Conservation (phyloP, 2,113 vertebrate species). For the Scalopus aquaticus region DNA sequence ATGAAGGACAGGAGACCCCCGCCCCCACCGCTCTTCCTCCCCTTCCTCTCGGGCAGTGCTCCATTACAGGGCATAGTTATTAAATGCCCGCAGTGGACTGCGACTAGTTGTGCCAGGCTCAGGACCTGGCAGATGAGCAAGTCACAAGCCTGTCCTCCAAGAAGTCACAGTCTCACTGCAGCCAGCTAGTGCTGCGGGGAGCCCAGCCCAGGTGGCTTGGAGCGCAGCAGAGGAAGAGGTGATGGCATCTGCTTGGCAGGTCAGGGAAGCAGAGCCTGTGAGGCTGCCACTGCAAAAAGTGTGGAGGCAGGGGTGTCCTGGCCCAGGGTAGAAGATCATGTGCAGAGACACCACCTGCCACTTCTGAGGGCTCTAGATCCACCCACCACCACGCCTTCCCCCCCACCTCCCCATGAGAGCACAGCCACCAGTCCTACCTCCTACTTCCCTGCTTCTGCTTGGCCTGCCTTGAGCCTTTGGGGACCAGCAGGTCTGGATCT, state of each 20-base stretch:
- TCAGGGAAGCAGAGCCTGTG: not conserved
- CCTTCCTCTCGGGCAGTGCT: not conserved
- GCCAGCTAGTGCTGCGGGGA: no score
- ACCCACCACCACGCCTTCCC: no score
- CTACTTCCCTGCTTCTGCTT: not conserved
- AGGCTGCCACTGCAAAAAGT: not conserved
- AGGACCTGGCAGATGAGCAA: not conserved
- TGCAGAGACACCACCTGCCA: not conserved
- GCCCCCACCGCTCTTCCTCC: not conserved
- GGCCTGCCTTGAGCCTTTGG: not conserved
- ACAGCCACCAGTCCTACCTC: not conserved
- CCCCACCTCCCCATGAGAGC: not conserved
- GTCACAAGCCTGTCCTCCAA: not conserved
- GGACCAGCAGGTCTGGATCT: not conserved
- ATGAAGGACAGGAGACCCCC: not conserved
- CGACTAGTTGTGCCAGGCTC: not conserved
- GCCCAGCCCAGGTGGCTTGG: rapidly evolving
- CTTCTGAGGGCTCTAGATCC: not conserved
- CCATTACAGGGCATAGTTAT: not conserved
- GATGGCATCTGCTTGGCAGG: not conserved
- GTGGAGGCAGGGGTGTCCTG: not conserved
- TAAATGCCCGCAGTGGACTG: not conserved
- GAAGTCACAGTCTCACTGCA: not conserved
- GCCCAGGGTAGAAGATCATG: not conserved
- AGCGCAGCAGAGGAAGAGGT: no score